Evolutionary conservation across 2,113 vertebrate species (phyloP), one percentile per base, ranked within the genome.

Genomic region (Camarhynchus parvulus): DNA sequence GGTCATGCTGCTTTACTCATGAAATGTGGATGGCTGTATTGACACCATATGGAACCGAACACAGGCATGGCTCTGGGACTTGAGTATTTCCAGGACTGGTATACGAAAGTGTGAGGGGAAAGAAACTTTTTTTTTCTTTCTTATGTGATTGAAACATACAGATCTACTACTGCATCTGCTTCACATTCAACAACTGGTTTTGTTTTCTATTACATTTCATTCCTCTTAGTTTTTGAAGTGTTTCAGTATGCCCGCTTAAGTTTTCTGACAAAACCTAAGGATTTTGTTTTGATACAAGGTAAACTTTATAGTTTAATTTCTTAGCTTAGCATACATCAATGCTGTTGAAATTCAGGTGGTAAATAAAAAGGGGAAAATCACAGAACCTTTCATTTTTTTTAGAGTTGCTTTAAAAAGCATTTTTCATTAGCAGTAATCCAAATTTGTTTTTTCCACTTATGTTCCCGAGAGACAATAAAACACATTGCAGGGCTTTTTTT

Each of bases 11-110:
- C 80, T 92, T 96, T 94, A 76, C 95, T 97, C 96, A 85, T 94
- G 95, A 97, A 94, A 97, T 55, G 93, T 95, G 97, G 97, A 97
- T 96, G 95, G 91, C 85, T 97, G 92, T 97, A 97, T 98, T 98
- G 97, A 97, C 95, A 96, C 97, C 97, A 97, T 96, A 95, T 98
- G 98, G 97, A 89, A 84, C 76, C 82, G 47, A 96, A 56, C 91
- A 39, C 56, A 78, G 89, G 89, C 94, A 53, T 91, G 63, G 76
- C 94, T 91, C 63, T 96, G 52, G 72, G 87, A 95, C 79, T 41
- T 91, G 83, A 91, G 28, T 87, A 70, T 81, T 95, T 95, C 69
- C 88, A 94, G 80, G 75, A 88, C 76, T 83, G 37, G 22, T 28
- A 19, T 66, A 94, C 58, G 44, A 94, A 84, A 84, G 80, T 92